Evolutionary conservation across 2,888 invertebrate genomes (phyloP).

Genomic region (Mactromeris polynyma): DNA sequence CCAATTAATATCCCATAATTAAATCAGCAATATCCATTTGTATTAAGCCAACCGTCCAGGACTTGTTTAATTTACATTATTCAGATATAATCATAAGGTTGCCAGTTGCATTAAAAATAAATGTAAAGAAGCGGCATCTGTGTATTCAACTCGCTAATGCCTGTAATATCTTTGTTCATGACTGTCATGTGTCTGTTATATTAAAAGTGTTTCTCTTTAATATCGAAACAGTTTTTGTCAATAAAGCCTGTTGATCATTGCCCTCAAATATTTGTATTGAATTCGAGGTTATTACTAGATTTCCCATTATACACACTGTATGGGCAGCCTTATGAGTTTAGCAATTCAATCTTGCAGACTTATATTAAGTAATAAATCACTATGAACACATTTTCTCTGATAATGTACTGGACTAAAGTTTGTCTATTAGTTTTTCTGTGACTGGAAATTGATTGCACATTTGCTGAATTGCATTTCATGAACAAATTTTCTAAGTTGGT

Average conservation of each 20-base stretch:
- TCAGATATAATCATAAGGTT: too few relatives aligned
- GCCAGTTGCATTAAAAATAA: too few relatives aligned
- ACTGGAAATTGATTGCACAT: neutral
- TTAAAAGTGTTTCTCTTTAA: neutral
- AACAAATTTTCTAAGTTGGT: neutral
- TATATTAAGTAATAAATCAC: constrained; percentile 4
- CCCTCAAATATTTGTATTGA: constrained; percentile 1
- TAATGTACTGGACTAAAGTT: neutral
- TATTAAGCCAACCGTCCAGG: too few relatives aligned
- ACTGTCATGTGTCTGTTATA: neutral
- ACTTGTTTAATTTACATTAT: too few relatives aligned
- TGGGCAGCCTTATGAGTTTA: constrained; percentile 4
- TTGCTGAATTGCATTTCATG: neutral
- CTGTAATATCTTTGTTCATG: too few relatives aligned
- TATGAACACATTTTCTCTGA: neutral
- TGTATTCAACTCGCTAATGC: too few relatives aligned
- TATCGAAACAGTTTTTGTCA: neutral
- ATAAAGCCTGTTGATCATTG: constrained; percentile 5
- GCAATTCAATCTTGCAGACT: neutral
- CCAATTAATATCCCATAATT: too few relatives aligned
- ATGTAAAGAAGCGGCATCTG: too few relatives aligned
- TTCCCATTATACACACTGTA: neutral
- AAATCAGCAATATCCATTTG: too few relatives aligned
- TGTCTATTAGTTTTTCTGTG: neutral
- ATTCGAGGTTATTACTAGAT: neutral